Base-by-base conservation (phyloP, 2,113 vertebrate genomes). In the Chionodraco myersi region DNA sequence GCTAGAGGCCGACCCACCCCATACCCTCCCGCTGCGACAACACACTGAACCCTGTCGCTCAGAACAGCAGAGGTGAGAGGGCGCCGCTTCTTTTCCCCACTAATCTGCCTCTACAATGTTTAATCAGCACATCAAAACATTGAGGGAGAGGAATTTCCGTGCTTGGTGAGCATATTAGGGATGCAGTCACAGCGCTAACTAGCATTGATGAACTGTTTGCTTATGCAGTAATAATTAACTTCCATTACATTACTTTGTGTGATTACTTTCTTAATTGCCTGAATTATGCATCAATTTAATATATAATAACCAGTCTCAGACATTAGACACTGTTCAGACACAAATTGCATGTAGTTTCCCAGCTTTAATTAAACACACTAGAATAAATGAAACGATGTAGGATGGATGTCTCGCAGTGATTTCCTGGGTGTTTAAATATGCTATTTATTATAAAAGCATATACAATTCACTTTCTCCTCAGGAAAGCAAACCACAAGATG, bases 251-350 rank as follows among this genome's bases (percentile, higher is more conserved):
- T 99, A 99, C 97, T 99, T 99, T 99, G 98, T 99, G 97, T 99
- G 98, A 99, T 99, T 99, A 99, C 98, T 99, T 99, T 99, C 98
- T 99, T 99, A 99, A 99, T 99, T 99, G 98, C 96, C 98, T 99
- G 98, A 98, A 99, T 99, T 99, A 99, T 99, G 97, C 98, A 99
- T 99, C 97, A 98, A 99, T 99, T 99, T 99, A 98, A 99, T 99
- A 99, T 99, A 97, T 99, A 99, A 99, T 99, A 99, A 99, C 96
- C 97, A 98, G 97, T 97, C 96, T 97, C 97, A 98, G 96, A 97
- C 98, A 99, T 98, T 97, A 99, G 97, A 98, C 98, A 97, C 96
- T 97, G 96, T 96, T 98, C 96, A 98, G 97, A 98, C 97, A 97
- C 97, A 98, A 98, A 98, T 97, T 97, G 97, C 97, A 95, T 95